Evolutionary conservation across 2,113 vertebrate genomes (phyloP).

Genomic region (Pluvianellus socialis): DNA sequence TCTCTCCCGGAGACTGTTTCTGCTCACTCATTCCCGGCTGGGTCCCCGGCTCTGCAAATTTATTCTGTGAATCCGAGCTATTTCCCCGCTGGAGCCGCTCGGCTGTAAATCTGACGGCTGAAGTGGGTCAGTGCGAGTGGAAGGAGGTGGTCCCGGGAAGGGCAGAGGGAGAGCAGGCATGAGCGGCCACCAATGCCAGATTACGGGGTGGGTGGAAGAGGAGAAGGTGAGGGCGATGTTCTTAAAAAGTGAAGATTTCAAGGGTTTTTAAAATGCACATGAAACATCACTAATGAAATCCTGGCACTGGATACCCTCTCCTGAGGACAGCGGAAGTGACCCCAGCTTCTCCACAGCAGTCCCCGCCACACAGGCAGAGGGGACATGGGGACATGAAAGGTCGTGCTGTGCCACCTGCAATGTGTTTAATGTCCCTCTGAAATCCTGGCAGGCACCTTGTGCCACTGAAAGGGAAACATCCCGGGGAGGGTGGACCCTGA

Average conservation of each 20-base stretch:
- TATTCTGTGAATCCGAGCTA: not conserved
- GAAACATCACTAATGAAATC: constrained; percentile 11
- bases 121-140: not conserved
- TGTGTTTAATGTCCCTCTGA: not conserved
- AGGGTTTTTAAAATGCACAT: not conserved
- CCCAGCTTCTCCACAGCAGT: fast-evolving
- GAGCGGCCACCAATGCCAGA: not conserved
- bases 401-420: not conserved
- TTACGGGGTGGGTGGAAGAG: not conserved
- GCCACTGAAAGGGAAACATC: not conserved
- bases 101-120: not conserved
- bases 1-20: not conserved
- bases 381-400: fast-evolving
- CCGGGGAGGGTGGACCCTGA: not conserved
- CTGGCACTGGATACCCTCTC: not conserved
- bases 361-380: fast-evolving
- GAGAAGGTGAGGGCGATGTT: not conserved
- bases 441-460: not conserved
- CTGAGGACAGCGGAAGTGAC: not conserved
- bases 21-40: not conserved
- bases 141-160: not conserved
- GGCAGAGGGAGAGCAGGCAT: not conserved
- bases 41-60: not conserved
- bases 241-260: not conserved
- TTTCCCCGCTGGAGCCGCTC: not conserved